phyloP scores from a whole-genome alignment of 2,888 invertebrate species.

The Cantharis nigra region DNA sequence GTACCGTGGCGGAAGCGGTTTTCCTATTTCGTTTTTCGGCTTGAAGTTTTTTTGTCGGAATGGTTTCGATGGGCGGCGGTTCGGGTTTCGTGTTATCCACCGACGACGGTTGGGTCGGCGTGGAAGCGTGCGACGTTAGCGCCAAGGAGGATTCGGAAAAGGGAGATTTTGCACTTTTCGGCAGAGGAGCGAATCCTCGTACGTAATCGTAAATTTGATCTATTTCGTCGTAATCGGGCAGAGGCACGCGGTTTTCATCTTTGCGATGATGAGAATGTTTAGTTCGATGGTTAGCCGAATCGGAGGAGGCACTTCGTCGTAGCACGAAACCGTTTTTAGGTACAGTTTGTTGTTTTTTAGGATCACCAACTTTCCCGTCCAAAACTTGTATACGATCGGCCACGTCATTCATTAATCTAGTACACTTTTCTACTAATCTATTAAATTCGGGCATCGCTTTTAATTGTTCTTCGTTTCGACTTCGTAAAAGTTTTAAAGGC shows the following conservation, averaged over 20 bases:
- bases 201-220: conserved; percentile 97
- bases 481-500: conserved; percentile 81
- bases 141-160: conserved; percentile 60
- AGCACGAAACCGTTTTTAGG: conserved; percentile 70
- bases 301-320: conserved; percentile 78
- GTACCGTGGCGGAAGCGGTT: conserved; percentile 60
- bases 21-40: conserved; percentile 76
- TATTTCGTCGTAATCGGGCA: conserved; percentile 87
- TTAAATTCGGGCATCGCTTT: conserved; percentile 68
- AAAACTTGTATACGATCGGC: conserved; percentile 81
- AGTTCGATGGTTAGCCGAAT: conserved; percentile 63
- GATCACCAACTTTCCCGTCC: conserved; percentile 78
- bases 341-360: conserved; percentile 51
- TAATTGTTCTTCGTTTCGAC: conserved; percentile 81
- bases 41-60: conserved; percentile 79
- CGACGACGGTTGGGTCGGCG: conserved; percentile 46
- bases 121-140: conserved; percentile 56
- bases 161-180: conserved; percentile 76
- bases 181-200: conserved; percentile 87
- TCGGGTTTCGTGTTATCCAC: conserved; percentile 70
- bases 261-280: conserved; percentile 59
- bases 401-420: conserved; percentile 73
- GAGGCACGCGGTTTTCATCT: conserved; percentile 66
- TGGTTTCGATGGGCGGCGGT: conserved; percentile 90
- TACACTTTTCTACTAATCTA: conserved; percentile 77